Evolutionary conservation across 2,888 invertebrate species (phyloP).

Genomic region (Lycia hirtaria): DNA sequence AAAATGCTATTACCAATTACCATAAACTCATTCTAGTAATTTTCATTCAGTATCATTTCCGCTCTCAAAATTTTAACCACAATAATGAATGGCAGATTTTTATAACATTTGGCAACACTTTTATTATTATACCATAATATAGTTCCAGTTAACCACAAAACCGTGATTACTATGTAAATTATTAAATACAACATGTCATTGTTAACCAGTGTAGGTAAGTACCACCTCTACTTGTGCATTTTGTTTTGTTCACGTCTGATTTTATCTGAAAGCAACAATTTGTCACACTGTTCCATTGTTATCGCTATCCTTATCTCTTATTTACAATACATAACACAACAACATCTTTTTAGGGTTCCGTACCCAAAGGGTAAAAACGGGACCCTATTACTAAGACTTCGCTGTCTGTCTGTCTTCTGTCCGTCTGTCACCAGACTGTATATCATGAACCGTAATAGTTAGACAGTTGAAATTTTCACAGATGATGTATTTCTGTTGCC

Average conservation of each 20-base stretch:
- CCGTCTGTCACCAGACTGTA: too few relatives aligned
- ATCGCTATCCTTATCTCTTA: background rate
- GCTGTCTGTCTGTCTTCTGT: too few relatives aligned
- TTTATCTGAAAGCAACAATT: constrained; percentile 4
- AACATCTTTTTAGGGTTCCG: background rate
- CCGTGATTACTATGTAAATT: constrained; percentile 15
- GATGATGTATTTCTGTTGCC: too few relatives aligned
- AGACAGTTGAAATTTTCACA: too few relatives aligned
- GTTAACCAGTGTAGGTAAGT: background rate
- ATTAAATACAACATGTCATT: background rate
- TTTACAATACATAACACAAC: background rate
- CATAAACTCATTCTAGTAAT: background rate
- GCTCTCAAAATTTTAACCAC: background rate
- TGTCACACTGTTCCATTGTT: background rate
- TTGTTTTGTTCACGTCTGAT: background rate
- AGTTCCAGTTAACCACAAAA: constrained; percentile 11
- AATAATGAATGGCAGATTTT: background rate
- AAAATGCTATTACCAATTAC: too few relatives aligned
- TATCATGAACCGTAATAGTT: too few relatives aligned
- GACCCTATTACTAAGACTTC: too few relatives aligned
- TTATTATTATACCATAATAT: constrained; percentile 2
- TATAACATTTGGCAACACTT: background rate
- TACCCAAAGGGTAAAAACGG: too few relatives aligned
- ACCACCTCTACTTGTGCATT: background rate
- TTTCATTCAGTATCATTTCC: background rate